phyloP scores from a whole-genome alignment of 2,888 invertebrate genomes.

The Lycophotia porphyrea region DNA sequence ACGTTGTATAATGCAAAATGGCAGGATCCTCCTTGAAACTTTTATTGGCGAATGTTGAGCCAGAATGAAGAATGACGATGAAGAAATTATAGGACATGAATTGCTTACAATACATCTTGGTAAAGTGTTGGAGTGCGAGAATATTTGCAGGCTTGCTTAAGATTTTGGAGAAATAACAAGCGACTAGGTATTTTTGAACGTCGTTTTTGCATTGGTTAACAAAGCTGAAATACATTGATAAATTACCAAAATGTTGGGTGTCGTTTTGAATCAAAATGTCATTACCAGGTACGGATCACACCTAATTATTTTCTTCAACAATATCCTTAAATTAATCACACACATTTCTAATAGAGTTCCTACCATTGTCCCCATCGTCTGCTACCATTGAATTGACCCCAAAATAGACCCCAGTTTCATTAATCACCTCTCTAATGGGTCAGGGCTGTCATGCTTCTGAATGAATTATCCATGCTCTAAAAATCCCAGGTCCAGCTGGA shows the following conservation, averaged over 20 bases:
- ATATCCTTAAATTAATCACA: slow-evolving; percentile 60
- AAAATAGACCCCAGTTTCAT: slow-evolving; percentile 54
- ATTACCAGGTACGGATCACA: slow-evolving; percentile 21
- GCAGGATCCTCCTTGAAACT: slow-evolving; percentile 42
- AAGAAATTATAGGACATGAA: slow-evolving; percentile 51
- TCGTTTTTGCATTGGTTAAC: background rate
- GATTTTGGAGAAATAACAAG: background rate
- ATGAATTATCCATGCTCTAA: slow-evolving; percentile 52
- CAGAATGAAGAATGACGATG: slow-evolving; percentile 24
- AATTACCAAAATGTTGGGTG: background rate
- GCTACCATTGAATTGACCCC: slow-evolving; percentile 53
- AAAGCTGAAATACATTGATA: background rate
- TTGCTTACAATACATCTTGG: slow-evolving; percentile 32
- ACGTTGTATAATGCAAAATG: slow-evolving; percentile 40
- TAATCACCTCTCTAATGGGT: slow-evolving; percentile 58
- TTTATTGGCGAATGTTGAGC: slow-evolving; percentile 43
- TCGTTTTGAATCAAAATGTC: slow-evolving; percentile 19
- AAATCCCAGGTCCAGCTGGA: slow-evolving; percentile 29
- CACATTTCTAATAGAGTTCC: slow-evolving; percentile 35
- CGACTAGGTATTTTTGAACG: background rate
- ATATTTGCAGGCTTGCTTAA: background rate
- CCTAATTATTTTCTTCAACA: slow-evolving; percentile 49
- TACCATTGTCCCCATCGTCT: slow-evolving; percentile 36
- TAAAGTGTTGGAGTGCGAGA: slow-evolving; percentile 5
- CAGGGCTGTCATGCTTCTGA: slow-evolving; percentile 44